A percentile compares a stretch with the other conserved stretches of the same genome.
phyloP scores from a whole-genome alignment of 23 tunicate species.

The Trididemnum miniatum region DNA sequence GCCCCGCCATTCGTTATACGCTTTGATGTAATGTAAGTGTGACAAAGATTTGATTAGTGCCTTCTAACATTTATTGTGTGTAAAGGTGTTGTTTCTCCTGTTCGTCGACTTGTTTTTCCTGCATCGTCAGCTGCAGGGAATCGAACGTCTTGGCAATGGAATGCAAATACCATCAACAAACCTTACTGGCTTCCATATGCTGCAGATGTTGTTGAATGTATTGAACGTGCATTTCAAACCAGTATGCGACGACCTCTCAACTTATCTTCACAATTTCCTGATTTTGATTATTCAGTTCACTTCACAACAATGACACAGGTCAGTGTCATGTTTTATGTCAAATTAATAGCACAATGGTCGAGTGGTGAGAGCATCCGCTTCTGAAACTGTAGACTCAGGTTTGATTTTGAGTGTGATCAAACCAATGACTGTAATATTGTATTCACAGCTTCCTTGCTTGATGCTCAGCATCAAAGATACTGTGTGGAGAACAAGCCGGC shows the following conservation, averaged over 20 bases:
- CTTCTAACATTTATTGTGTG: too few relatives aligned
- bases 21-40: too few relatives aligned
- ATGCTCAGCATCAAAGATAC: too few relatives aligned
- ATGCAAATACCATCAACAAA: background rate
- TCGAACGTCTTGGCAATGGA: slow-evolving; percentile 25
- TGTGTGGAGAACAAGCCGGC: too few relatives aligned
- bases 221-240: slow-evolving; percentile 6
- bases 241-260: background rate
- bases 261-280: slow-evolving; percentile 13
- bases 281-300: slow-evolving; percentile 32
- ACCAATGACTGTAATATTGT: background rate
- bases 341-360: too few relatives aligned
- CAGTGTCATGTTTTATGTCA: too few relatives aligned
- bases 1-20: too few relatives aligned
- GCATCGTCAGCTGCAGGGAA: background rate
- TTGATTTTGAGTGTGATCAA: too few relatives aligned
- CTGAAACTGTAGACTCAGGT: too few relatives aligned
- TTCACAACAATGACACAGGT: slow-evolving; percentile 22
- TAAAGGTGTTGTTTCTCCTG: slow-evolving; percentile 14
- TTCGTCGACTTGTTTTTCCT: slow-evolving; percentile 23
- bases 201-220: slow-evolving; percentile 29
- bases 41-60: too few relatives aligned
- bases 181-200: slow-evolving; percentile 23
- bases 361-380: too few relatives aligned
- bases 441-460: background rate